These are phyloP conservation scores for Pholis gunnellus DNA, from an alignment of 2,113 vertebrate species.

Conservation along the genomic window DNA sequence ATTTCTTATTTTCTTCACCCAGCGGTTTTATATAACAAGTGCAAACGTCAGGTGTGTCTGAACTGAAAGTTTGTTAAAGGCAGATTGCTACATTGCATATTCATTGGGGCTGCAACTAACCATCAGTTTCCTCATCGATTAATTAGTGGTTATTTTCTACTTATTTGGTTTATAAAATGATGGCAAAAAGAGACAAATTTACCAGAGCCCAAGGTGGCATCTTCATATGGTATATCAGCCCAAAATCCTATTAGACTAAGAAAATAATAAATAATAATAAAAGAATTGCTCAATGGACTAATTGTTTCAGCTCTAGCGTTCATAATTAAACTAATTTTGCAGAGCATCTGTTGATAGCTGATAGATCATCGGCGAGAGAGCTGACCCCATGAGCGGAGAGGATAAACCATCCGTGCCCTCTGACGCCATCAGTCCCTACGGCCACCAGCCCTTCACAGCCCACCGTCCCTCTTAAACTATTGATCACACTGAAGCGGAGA, in stretches of 20 bases:
- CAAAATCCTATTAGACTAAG: background rate
- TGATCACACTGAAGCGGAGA: slow-evolving; percentile 13
- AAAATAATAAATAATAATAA: background rate
- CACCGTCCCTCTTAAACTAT: slow-evolving; percentile 36
- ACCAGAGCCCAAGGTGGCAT: background rate
- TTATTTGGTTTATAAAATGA: background rate
- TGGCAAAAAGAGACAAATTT: background rate
- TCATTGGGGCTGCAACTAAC: background rate
- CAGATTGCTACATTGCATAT: background rate
- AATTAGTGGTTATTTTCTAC: background rate
- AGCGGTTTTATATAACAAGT: background rate
- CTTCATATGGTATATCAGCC: background rate
- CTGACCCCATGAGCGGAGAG: slow-evolving; percentile 25
- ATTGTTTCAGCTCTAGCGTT: background rate
- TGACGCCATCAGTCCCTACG: slow-evolving; percentile 50
- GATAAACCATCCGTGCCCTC: slow-evolving; percentile 43
- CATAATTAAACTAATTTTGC: background rate
- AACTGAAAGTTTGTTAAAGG: background rate
- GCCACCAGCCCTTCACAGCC: slow-evolving; percentile 37
- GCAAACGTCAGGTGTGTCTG: background rate
- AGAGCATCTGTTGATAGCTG: slow-evolving; percentile 35
- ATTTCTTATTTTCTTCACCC: background rate
- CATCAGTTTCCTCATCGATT: background rate
- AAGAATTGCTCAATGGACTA: background rate
- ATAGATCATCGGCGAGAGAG: slow-evolving; percentile 37